These are phyloP conservation scores for Sceloporus undulatus DNA, from an alignment of 2,113 vertebrate species.

Conservation along the genomic window DNA sequence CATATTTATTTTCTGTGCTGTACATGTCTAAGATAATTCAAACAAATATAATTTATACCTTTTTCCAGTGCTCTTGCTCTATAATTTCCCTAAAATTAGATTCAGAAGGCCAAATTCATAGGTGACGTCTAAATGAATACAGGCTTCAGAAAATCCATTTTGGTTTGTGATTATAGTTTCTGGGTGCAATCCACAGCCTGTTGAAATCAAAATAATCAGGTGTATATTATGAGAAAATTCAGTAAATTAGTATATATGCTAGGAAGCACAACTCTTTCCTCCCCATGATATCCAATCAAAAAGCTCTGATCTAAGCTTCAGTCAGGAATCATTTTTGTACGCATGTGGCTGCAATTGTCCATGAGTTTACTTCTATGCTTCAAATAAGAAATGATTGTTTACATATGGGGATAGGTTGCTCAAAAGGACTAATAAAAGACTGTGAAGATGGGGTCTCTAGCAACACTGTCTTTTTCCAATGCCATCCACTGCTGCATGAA, in stretches of 20 bases:
- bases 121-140: neutral
- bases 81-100: neutral
- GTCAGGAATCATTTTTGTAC: neutral
- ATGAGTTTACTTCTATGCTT: neutral
- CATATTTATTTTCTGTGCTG: neutral
- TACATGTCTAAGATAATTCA: neutral
- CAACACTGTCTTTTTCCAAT: neutral
- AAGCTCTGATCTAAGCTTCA: neutral
- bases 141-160: neutral
- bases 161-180: neutral
- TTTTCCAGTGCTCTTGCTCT: neutral
- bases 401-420: neutral
- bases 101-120: neutral
- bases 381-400: neutral
- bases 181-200: neutral
- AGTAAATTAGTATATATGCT: neutral
- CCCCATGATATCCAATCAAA: neutral
- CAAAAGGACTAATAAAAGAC: neutral
- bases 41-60: constrained; percentile 20
- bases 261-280: neutral
- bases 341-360: neutral
- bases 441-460: neutral
- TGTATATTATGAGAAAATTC: neutral
- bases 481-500: too few relatives aligned
- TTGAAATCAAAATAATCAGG: neutral